Evolutionary conservation across 2,113 vertebrate species (phyloP).

Genomic region (Paracanthobrama guichenoti): DNA sequence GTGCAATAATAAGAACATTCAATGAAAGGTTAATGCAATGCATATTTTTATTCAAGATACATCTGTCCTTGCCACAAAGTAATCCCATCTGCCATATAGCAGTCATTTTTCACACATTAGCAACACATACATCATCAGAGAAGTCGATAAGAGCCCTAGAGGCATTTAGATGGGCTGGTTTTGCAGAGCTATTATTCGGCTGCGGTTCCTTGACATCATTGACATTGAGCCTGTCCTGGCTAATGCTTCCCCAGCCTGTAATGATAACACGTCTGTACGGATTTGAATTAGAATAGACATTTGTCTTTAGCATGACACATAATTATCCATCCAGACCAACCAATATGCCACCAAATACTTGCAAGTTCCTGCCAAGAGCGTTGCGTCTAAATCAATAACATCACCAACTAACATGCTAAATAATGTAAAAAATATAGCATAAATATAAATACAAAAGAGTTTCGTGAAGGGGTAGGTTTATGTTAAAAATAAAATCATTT

Average conservation of each 20-base stretch:
- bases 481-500: too few species aligned
- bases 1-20: slow-evolving; percentile 27
- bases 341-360: background rate
- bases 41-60: background rate
- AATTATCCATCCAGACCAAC: background rate
- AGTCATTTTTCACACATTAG: slow-evolving; percentile 35
- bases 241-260: slow-evolving; percentile 36
- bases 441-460: background rate
- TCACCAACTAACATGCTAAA: background rate
- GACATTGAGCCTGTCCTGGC: slow-evolving; percentile 46
- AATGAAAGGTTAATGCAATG: background rate
- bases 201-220: slow-evolving; percentile 24
- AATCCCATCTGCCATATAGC: slow-evolving; percentile 13
- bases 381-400: background rate
- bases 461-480: background rate
- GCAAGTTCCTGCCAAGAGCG: background rate
- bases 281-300: background rate
- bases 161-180: slow-evolving; percentile 20
- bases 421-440: background rate
- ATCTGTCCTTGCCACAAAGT: background rate
- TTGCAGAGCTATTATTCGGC: slow-evolving; percentile 18
- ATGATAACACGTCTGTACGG: slow-evolving; percentile 3
- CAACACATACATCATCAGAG: slow-evolving; percentile 26
- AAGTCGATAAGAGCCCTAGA: slow-evolving; percentile 20
- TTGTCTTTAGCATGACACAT: background rate